Conservation (phyloP, 1,140 invertebrate species). For the Ruditapes philippinarum region DNA sequence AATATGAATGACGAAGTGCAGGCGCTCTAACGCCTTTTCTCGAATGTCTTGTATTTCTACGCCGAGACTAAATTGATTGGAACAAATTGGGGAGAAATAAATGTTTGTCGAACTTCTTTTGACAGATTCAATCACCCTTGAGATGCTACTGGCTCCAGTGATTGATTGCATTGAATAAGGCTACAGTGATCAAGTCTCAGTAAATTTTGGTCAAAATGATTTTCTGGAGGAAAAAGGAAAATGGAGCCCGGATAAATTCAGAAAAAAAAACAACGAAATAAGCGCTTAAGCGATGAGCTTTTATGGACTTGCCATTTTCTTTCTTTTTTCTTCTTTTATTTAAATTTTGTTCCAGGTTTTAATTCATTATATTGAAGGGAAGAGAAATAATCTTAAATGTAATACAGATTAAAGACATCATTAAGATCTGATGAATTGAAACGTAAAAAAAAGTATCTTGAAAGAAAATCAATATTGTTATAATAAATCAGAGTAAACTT, state of each 20-base stretch:
- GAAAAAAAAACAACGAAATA: no score
- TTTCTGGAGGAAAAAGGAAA: background rate
- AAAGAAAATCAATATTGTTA: no score
- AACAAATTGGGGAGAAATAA: constrained; percentile 53
- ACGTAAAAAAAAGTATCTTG: no score
- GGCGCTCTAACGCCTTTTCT: constrained; percentile 26
- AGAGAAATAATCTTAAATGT: no score
- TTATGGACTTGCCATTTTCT: no score
- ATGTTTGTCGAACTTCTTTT: constrained; percentile 49
- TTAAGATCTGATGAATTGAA: no score
- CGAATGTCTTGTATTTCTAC: constrained; percentile 28
- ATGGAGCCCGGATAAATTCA: background rate
- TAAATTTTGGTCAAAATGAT: constrained; percentile 30
- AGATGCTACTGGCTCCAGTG: constrained; percentile 3
- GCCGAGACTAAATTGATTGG: constrained; percentile 45
- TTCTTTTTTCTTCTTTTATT: no score
- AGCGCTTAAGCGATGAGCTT: no score
- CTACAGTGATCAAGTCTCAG: constrained; percentile 34
- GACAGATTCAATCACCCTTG: constrained; percentile 50
- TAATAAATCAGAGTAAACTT: no score
- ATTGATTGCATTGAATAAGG: constrained; percentile 29
- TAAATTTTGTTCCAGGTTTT: no score
- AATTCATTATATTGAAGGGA: no score
- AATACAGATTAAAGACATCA: no score
- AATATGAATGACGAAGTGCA: background rate